Conservation (phyloP, 2,113 vertebrate genomes). For the Brachyhypopomus occidentalis region DNA sequence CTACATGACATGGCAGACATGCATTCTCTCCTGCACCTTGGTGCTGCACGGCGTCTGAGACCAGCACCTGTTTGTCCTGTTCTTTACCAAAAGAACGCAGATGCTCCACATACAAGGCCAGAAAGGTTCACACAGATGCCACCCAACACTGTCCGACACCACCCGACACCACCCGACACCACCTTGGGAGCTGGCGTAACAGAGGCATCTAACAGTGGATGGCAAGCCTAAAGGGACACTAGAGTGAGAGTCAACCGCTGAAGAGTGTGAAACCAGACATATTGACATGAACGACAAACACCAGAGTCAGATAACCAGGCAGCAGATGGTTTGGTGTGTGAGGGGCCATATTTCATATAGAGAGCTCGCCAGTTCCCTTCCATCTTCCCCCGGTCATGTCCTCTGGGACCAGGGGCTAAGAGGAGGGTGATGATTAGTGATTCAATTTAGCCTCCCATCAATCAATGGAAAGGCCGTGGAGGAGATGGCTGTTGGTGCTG, state of each 20-base stretch:
- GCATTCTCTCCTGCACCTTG: too few species aligned
- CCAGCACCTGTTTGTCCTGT: too few species aligned
- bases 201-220: constrained; percentile 64
- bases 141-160: constrained; percentile 33
- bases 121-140: constrained; percentile 26
- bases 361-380: too few species aligned
- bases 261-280: constrained; percentile 73
- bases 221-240: constrained; percentile 34
- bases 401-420: constrained; percentile 64
- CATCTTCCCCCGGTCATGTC: constrained; percentile 58
- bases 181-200: constrained; percentile 24
- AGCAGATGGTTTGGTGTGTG: constrained; percentile 68
- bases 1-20: constrained; percentile 57
- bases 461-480: constrained; percentile 66
- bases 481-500: constrained; percentile 36
- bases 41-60: too few species aligned
- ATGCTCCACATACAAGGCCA: too few species aligned
- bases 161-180: constrained; percentile 15
- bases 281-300: constrained; percentile 68
- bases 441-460: constrained; percentile 78
- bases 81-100: too few species aligned
- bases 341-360: constrained; percentile 30
- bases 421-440: constrained; percentile 74
- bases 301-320: constrained; percentile 68
- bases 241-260: constrained; percentile 30